phyloP scores from a whole-genome alignment of 2,797 vertebrate genomes.

The Lateolabrax maculatus region DNA sequence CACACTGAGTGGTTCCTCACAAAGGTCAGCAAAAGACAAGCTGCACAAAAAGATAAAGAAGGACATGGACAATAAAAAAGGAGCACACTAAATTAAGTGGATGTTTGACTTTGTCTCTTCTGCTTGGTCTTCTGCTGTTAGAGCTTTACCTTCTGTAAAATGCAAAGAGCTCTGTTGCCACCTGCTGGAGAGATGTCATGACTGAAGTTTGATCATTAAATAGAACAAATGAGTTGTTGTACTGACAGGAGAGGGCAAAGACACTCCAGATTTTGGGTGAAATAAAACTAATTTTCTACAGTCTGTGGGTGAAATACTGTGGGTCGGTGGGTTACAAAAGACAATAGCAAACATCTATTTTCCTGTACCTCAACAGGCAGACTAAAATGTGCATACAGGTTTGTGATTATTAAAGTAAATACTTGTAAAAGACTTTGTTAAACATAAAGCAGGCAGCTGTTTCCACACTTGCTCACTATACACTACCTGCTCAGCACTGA shows the following conservation, averaged over 20 bases:
- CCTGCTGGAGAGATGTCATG: constrained; percentile 56
- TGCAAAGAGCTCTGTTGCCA: constrained; percentile 62
- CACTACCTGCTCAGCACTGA: no score
- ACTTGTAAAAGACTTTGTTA: not conserved
- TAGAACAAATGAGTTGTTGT: not conserved
- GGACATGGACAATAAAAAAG: not conserved
- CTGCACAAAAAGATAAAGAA: not conserved
- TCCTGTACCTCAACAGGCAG: not conserved
- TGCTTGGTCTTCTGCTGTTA: not conserved
- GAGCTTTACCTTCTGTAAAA: not conserved
- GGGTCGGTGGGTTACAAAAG: not conserved
- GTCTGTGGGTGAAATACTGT: not conserved
- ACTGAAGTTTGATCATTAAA: not conserved
- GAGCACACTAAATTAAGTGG: not conserved
- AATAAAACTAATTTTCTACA: not conserved
- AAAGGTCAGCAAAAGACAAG: constrained; percentile 20
- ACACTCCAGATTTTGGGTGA: not conserved
- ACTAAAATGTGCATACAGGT: not conserved
- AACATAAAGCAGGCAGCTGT: no score
- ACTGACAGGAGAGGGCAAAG: not conserved
- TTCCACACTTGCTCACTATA: no score
- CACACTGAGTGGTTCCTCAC: constrained; percentile 9
- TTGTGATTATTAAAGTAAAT: not conserved
- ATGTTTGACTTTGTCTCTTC: not conserved
- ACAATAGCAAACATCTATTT: not conserved